phyloP scores from a whole-genome alignment of 1,140 invertebrate genomes.

The Doryteuthis pealeii region DNA sequence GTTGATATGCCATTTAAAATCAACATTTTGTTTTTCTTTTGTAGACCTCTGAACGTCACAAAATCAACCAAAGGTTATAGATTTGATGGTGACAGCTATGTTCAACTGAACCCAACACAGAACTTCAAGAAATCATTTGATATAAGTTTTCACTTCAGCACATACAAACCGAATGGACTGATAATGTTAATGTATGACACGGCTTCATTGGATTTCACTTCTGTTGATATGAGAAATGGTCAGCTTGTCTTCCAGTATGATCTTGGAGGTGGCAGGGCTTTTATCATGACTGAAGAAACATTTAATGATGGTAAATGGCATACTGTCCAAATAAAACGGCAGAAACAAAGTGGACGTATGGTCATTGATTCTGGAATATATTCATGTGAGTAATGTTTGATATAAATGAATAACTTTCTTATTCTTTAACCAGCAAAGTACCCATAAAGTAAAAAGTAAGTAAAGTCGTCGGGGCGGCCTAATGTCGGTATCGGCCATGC shows the following conservation, averaged over 20 bases:
- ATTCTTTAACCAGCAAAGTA: too few species aligned
- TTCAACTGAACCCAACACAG: constrained; percentile 66
- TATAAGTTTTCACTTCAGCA: constrained; percentile 81
- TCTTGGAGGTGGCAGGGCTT: constrained; percentile 71
- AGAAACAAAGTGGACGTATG: constrained; percentile 69
- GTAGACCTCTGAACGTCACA: too few species aligned
- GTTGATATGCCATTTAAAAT: too few species aligned
- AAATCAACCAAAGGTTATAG: constrained; percentile 42
- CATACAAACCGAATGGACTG: constrained; percentile 80
- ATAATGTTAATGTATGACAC: constrained; percentile 84
- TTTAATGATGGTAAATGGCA: constrained; percentile 90
- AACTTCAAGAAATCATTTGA: constrained; percentile 64
- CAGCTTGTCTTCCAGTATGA: constrained; percentile 68
- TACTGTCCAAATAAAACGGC: constrained; percentile 71
- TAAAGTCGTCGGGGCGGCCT: too few species aligned
- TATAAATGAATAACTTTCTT: background rate
- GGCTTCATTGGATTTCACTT: constrained; percentile 71
- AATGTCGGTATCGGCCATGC: too few species aligned
- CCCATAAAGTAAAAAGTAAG: too few species aligned
- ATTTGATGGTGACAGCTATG: constrained; percentile 86
- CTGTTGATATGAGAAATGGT: constrained; percentile 81
- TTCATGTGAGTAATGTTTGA: background rate
- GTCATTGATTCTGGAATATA: constrained; percentile 62
- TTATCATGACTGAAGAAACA: constrained; percentile 59
- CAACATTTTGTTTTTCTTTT: too few species aligned